Conservation (phyloP, 2,888 invertebrate genomes). For the Tipula confusa region DNA sequence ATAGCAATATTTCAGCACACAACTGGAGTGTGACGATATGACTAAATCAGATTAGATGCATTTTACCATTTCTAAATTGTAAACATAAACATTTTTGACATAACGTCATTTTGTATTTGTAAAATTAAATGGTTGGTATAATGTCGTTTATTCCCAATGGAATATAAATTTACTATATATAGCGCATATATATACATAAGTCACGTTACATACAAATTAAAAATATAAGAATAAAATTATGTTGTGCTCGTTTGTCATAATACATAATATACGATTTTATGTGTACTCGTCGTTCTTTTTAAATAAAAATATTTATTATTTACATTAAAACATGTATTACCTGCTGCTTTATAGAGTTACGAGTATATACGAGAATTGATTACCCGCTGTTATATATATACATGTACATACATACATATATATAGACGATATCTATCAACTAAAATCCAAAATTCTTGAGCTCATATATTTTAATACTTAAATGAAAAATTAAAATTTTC, state of each 20-base stretch:
- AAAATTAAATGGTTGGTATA: not conserved
- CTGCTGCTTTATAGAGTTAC: not conserved
- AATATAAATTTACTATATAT: not conserved
- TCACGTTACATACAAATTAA: constrained; percentile 12
- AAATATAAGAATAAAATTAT: not conserved
- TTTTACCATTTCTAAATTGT: not conserved
- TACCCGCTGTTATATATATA: not conserved
- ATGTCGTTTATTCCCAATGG: not conserved
- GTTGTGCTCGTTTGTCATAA: constrained; percentile 1
- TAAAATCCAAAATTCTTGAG: not conserved
- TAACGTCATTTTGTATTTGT: not conserved
- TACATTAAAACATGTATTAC: not conserved
- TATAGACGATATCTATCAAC: too few species aligned
- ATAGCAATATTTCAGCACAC: too few species aligned
- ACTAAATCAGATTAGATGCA: not conserved
- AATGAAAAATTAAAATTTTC: not conserved
- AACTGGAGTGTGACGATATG: too few species aligned
- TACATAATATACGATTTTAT: too few species aligned
- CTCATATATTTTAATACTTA: too few species aligned
- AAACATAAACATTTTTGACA: not conserved
- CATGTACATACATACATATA: not conserved
- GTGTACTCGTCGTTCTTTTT: too few species aligned
- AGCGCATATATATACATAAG: not conserved
- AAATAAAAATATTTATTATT: too few species aligned
- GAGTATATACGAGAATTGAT: not conserved